Percentiles rank a stretch among this genome's conserved stretches.
These are phyloP conservation scores for Chaetoderma sp. DNA, from an alignment of 2,888 invertebrate species.

Conservation along the genomic window DNA sequence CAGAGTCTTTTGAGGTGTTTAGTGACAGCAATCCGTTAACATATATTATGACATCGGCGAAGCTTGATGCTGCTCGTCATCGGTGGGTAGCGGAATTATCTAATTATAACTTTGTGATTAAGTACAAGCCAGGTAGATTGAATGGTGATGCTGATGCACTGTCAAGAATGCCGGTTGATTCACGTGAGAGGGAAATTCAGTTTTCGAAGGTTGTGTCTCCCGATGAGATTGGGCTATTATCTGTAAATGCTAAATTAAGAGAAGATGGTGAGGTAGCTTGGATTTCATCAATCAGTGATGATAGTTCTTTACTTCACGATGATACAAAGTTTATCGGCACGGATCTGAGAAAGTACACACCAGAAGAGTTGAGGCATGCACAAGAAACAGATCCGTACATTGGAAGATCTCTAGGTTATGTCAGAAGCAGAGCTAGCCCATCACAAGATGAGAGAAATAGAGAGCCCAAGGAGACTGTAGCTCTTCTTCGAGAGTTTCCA, in stretches of 20 bases:
- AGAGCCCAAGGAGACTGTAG: no score
- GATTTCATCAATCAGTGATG: neutral
- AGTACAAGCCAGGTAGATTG: constrained; percentile 7
- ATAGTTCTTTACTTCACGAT: neutral
- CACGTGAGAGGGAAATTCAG: neutral
- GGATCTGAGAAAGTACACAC: neutral
- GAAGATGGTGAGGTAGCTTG: neutral
- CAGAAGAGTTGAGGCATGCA: neutral
- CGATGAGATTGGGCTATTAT: neutral
- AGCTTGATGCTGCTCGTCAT: constrained; percentile 22
- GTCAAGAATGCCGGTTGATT: constrained; percentile 3
- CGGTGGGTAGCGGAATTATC: constrained; percentile 21
- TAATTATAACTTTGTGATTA: constrained; percentile 14
- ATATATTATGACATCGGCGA: constrained; percentile 18
- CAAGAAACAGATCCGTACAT: neutral
- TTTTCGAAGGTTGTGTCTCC: neutral
- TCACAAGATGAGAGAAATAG: no score
- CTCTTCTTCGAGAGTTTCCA: neutral
- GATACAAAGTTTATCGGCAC: neutral
- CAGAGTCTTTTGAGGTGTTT: constrained; percentile 21
- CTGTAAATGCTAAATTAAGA: neutral
- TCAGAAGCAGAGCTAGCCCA: no score
- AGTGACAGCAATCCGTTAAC: constrained; percentile 19
- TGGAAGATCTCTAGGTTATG: no score
- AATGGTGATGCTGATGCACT: no score